phyloP scores from a whole-genome alignment of 1,140 invertebrate species.

The Bombyx mori region ASM3026992v2 NC_085112.1:10345001-10345500 shows the following conservation, averaged over 20 bases:
- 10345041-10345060: too few species aligned
- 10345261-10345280: conserved; percentile 84
- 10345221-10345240: conserved; percentile 54
- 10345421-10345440: neutral
- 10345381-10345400: neutral
- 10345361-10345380: conserved; percentile 82
- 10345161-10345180: too few species aligned
- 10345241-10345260: conserved; percentile 79
- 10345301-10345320: conserved; percentile 87
- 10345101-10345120: too few species aligned
- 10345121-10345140: too few species aligned
- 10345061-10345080: too few species aligned
- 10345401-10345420: neutral
- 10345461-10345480: neutral
- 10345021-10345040: too few species aligned
- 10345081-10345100: too few species aligned
- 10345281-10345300: conserved; percentile 93
- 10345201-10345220: too few species aligned
- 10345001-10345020: too few species aligned
- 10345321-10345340: conserved; percentile 80
- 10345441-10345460: neutral
- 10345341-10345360: conserved; percentile 85
- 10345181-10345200: too few species aligned
- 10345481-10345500: neutral
- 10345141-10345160: too few species aligned